phyloP scores from a whole-genome alignment of 2,888 invertebrate species.

The Tyria jacobaeae region DNA sequence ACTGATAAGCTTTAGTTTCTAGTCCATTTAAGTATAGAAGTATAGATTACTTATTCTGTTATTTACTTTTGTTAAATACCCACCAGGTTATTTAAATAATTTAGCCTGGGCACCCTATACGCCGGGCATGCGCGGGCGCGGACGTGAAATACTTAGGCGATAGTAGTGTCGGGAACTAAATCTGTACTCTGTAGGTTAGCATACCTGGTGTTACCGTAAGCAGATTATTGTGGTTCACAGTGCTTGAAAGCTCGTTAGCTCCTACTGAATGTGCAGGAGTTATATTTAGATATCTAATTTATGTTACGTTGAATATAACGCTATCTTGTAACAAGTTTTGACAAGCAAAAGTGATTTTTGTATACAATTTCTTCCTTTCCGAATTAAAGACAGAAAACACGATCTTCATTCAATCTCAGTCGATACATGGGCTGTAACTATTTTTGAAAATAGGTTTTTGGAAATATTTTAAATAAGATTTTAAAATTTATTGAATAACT shows the following conservation, averaged over 20 bases:
- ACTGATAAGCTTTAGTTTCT: background rate
- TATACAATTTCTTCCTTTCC: no score
- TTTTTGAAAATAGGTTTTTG: no score
- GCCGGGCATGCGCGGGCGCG: constrained; percentile 32
- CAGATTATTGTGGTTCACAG: constrained; percentile 24
- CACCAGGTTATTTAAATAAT: background rate
- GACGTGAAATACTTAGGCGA: constrained; percentile 47
- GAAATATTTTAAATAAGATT: no score
- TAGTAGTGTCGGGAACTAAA: constrained; percentile 32
- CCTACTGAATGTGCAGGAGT: constrained; percentile 7
- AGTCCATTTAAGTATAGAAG: no score
- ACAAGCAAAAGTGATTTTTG: background rate
- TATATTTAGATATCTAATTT: background rate
- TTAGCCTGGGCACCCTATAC: constrained; percentile 21
- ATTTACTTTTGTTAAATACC: background rate
- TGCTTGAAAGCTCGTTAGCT: constrained; percentile 24
- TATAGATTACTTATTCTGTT: background rate
- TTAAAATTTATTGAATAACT: no score
- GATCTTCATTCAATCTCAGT: no score
- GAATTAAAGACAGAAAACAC: no score
- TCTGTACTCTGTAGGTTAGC: constrained; percentile 11
- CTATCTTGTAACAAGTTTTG: background rate
- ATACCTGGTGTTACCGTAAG: constrained; percentile 16
- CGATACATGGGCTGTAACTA: no score
- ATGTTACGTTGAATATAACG: background rate